Base-by-base conservation (phyloP, 1,140 invertebrate genomes). In the Heterodera carotae region DNA sequence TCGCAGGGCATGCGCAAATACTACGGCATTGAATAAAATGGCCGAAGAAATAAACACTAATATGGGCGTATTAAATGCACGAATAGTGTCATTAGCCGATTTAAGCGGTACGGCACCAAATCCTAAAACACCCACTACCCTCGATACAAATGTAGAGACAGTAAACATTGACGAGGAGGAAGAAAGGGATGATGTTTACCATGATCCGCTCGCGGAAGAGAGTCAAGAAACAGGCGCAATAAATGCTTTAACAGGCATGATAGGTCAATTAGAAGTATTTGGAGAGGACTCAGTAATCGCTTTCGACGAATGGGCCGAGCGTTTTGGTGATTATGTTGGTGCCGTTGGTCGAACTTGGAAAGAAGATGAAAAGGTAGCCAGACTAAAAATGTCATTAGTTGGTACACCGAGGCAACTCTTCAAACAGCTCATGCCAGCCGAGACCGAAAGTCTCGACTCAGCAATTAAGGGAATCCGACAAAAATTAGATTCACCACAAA, bases 401-500 rank as follows among this genome's bases (percentile, higher is more conserved):
- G 66, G 36, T 5, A 67, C 66, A 15, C 66, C 66, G n/a, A 67
- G 66, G 22, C 66, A 67, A 67, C 66, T 67, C 5, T 67, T n/a
- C 22, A 67, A 67, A 25, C 66, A 67, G 22, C n/a, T 67, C 18
- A 67, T 22, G 5, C 15, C 12, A 18, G 33, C 33, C 18, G 66
- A 67, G 36, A 25, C 66, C 5, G 36, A 10, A 5, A 25, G 15
- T 18, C n/a, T 67, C 18, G n/a, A 67, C 15, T n/a, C 66, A 67
- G 66, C 66, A 5, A 34, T 67, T 5, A 67, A 18, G 5, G 18
- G 33, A 25, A 34, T 67, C 18, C 15, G 66, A 5, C 36, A 34
- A 67, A 68, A 69, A 31, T 69, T 69, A 25, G 67, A 69, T 25
- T 69, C 67, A 25, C 67, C 67, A 3, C 67, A 69, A 10, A 36